Evolutionary conservation across 1,140 invertebrate species (phyloP).

Genomic region (Drosophila asahinai): DNA sequence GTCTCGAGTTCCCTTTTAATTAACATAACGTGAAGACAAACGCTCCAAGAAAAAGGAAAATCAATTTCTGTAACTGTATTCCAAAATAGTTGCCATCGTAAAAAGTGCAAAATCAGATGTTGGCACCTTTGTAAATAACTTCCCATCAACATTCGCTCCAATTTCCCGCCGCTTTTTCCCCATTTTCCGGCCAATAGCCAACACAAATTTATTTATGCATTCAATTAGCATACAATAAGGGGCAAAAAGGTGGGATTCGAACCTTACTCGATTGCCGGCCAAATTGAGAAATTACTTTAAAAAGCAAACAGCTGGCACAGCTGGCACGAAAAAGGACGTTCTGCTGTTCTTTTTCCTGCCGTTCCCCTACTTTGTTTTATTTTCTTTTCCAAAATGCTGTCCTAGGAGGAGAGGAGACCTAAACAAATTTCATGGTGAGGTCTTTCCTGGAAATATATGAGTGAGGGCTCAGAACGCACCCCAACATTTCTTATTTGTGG

Average conservation of each 20-base stretch:
- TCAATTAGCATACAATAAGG: conserved; percentile 36
- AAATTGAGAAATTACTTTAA: conserved; percentile 49
- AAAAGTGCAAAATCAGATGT: conserved; percentile 26
- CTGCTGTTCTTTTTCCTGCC: conserved; percentile 8
- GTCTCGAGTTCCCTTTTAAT: not conserved
- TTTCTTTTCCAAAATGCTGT: not conserved
- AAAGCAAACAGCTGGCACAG: conserved; percentile 39
- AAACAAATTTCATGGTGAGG: conserved; percentile 64
- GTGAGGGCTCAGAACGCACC: not conserved
- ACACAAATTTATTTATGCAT: conserved; percentile 40
- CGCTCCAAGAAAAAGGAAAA: not conserved
- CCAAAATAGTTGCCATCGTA: conserved; percentile 7
- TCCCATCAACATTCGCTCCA: conserved; percentile 1
- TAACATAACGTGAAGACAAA: not conserved
- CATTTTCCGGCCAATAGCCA: conserved; percentile 10
- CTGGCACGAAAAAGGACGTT: conserved; percentile 1
- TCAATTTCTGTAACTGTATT: conserved; percentile 23
- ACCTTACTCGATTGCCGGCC: conserved; percentile 19
- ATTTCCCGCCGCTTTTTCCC: not conserved
- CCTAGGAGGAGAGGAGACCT: conserved; percentile 33
- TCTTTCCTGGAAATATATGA: conserved; percentile 47
- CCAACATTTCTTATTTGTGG: conserved; percentile 1
- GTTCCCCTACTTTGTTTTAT: conserved; percentile 4
- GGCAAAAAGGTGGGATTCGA: conserved; percentile 9
- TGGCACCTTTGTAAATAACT: conserved; percentile 12